Conservation (phyloP, 2,888 invertebrate species). For the Ptychoptera contaminata region DNA sequence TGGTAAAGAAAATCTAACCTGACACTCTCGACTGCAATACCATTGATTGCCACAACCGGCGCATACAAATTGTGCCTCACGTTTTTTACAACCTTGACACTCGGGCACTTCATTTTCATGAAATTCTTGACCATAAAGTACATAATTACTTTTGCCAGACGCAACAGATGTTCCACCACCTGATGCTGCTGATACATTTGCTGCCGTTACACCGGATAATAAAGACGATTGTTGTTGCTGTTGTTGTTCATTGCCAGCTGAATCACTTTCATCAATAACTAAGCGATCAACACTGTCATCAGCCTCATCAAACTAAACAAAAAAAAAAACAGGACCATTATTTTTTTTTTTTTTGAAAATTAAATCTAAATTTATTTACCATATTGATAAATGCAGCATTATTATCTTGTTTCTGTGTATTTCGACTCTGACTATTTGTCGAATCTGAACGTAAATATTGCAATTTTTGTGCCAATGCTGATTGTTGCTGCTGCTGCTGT, state of each 20-base stretch:
- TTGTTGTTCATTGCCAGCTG: conserved; percentile 21
- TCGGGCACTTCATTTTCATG: conserved; percentile 41
- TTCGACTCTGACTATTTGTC: neutral
- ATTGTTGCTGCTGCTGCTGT: conserved; percentile 13
- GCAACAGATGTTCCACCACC: conserved; percentile 16
- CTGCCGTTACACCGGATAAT: too few relatives aligned
- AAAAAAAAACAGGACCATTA: neutral
- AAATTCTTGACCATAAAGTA: conserved; percentile 16
- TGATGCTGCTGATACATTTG: conserved; percentile 25
- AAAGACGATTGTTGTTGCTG: conserved; percentile 9
- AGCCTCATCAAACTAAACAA: conserved; percentile 35
- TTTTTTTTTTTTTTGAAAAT: too few relatives aligned
- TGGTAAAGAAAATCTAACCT: conserved; percentile 49
- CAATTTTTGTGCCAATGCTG: conserved; percentile 13
- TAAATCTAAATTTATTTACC: neutral
- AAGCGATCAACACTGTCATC: conserved; percentile 47
- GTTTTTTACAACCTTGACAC: conserved; percentile 73
- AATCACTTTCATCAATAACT: conserved; percentile 41
- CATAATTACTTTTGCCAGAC: conserved; percentile 14
- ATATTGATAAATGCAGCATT: neutral
- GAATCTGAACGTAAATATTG: conserved; percentile 4
- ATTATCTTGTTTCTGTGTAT: neutral
- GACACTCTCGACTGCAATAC: conserved; percentile 88
- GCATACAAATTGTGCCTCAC: conserved; percentile 74
- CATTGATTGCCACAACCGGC: conserved; percentile 84